These are phyloP conservation scores for Acanthurus lineatus DNA, from an alignment of 2,797 vertebrate genomes.

Conservation along the genomic window DNA sequence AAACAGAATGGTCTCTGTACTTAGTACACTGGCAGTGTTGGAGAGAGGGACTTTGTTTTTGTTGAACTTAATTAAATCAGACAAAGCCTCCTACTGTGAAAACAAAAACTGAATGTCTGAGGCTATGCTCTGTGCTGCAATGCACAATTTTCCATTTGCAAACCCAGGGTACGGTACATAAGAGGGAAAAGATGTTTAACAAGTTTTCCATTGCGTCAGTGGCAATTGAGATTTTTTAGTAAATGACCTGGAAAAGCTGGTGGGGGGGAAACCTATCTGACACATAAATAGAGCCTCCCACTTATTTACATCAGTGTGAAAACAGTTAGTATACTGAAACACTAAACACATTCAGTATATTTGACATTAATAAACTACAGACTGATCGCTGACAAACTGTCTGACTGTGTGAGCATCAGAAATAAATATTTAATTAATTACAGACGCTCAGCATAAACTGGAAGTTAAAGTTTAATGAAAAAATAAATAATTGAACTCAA, in stretches of 20 bases:
- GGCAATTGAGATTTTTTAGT: background rate
- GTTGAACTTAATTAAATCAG: slow-evolving; percentile 7
- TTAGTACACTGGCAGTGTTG: background rate
- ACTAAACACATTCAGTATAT: background rate
- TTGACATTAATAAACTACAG: slow-evolving; percentile 15
- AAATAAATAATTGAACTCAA: slow-evolving; percentile 55
- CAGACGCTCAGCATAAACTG: slow-evolving; percentile 51
- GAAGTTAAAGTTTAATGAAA: slow-evolving; percentile 51
- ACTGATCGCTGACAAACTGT: slow-evolving; percentile 36
- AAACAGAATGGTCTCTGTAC: background rate
- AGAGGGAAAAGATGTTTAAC: background rate
- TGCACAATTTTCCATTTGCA: background rate
- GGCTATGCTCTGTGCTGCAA: background rate
- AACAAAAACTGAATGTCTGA: background rate
- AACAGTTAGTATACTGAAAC: background rate
- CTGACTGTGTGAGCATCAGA: slow-evolving; percentile 1
- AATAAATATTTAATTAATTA: slow-evolving; percentile 47
- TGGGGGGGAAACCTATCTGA: background rate
- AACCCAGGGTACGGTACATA: too few species aligned
- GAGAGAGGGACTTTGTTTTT: slow-evolving; percentile 19
- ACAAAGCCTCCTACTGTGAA: slow-evolving; percentile 12
- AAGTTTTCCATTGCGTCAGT: background rate
- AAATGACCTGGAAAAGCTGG: background rate
- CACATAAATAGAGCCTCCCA: background rate
- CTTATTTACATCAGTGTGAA: background rate